Conservation (phyloP, 2,888 invertebrate genomes). For the Tipula unca region DNA sequence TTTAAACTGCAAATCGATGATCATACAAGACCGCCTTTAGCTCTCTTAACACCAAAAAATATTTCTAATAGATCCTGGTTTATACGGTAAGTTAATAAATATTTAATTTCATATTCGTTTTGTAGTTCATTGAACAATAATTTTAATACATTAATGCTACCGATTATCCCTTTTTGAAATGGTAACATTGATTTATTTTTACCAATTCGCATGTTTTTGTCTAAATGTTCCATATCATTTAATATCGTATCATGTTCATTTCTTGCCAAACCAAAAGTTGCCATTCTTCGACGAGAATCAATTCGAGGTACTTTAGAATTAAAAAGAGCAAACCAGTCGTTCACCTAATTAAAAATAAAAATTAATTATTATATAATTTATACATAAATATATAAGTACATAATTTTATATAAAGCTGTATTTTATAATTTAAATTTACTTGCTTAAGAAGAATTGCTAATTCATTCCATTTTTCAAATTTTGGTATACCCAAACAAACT, state of each 20-base stretch:
- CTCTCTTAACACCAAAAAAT: not conserved
- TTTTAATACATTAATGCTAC: not conserved
- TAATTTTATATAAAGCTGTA: not conserved
- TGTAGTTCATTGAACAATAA: not conserved
- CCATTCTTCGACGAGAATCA: constrained; percentile 26
- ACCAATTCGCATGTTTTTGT: not conserved
- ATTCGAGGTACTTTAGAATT: constrained; percentile 24
- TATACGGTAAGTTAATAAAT: not conserved
- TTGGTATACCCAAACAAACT: constrained; percentile 23
- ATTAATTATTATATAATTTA: too few species aligned
- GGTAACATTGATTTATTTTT: not conserved
- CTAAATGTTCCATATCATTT: too few species aligned
- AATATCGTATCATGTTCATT: not conserved
- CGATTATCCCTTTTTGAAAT: too few species aligned
- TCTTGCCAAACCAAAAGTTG: constrained; percentile 24
- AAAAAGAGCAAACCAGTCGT: constrained; percentile 29
- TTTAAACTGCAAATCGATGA: not conserved
- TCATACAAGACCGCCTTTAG: not conserved
- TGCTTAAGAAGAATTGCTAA: constrained; percentile 27
- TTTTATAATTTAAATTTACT: constrained; percentile 21
- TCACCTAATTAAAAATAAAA: constrained; percentile 24
- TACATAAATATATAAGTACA: not conserved
- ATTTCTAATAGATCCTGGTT: not conserved
- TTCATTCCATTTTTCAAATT: constrained; percentile 25
- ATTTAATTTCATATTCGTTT: not conserved